These are phyloP conservation scores for Anniella stebbinsi DNA, from an alignment of 2,797 vertebrate genomes.

Conservation along the genomic window DNA sequence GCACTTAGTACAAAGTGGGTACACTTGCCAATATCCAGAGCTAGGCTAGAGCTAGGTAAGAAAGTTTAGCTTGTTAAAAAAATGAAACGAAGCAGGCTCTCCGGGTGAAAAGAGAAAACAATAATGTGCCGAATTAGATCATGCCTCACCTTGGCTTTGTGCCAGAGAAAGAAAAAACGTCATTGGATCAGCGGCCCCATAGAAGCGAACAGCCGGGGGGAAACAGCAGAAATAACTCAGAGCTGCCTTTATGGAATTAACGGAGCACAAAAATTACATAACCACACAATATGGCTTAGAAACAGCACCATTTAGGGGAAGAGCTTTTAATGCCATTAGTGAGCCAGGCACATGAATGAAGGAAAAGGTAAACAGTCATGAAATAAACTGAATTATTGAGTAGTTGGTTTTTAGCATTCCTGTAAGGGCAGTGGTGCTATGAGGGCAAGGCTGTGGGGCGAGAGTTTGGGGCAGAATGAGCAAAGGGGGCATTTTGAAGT, in stretches of 20 bases:
- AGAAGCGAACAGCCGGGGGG: conserved; percentile 36
- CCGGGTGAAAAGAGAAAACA: conserved; percentile 64
- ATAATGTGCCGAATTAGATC: conserved; percentile 73
- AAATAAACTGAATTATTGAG: conserved; percentile 57
- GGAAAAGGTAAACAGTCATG: conserved; percentile 34
- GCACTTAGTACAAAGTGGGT: conserved; percentile 21
- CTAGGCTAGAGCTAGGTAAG: conserved; percentile 45
- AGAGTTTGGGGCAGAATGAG: neutral
- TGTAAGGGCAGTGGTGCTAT: neutral
- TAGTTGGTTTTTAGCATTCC: conserved; percentile 40
- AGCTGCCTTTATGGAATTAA: conserved; percentile 54
- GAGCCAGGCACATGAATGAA: conserved; percentile 43
- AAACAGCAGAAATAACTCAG: conserved; percentile 34
- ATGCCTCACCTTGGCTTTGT: conserved; percentile 69
- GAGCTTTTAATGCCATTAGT: conserved; percentile 45
- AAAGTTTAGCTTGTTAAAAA: conserved; percentile 52
- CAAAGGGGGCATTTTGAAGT: neutral
- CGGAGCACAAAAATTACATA: conserved; percentile 50
- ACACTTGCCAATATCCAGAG: conserved; percentile 28
- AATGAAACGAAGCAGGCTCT: conserved; percentile 28
- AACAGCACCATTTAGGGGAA: conserved; percentile 52
- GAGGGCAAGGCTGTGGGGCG: too few relatives aligned
- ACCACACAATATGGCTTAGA: conserved; percentile 53
- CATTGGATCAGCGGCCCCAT: conserved; percentile 48
- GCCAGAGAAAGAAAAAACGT: conserved; percentile 64